Evolutionary conservation across 2,113 vertebrate species (phyloP).

Genomic region (Coptodon rendalli): DNA sequence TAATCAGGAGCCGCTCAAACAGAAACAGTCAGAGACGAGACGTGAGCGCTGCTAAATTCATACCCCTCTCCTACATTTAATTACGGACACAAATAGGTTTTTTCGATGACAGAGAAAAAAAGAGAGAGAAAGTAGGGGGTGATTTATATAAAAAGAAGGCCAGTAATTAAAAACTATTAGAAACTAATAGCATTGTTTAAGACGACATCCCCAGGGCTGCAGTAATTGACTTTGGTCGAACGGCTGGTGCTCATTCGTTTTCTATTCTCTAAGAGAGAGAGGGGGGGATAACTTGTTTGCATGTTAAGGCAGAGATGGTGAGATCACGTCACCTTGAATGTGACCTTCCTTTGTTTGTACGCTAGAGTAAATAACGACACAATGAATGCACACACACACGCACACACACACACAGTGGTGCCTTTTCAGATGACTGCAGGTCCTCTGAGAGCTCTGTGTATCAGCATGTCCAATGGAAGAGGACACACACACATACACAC

Average conservation of each 20-base stretch:
- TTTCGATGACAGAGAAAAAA: conserved; percentile 55
- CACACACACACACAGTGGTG: neutral
- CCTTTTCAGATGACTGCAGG: conserved; percentile 12
- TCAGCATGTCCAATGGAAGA: conserved; percentile 16
- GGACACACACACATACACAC: neutral
- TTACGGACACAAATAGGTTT: conserved; percentile 89
- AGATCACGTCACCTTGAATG: conserved; percentile 58
- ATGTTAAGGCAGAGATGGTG: conserved; percentile 54
- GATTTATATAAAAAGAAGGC: conserved; percentile 79
- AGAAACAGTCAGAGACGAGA: conserved; percentile 85
- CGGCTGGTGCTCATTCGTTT: conserved; percentile 6
- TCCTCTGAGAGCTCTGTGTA: conserved; percentile 32
- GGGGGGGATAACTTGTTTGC: conserved; percentile 36
- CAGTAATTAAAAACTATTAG: conserved; percentile 75
- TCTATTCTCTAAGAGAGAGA: neutral
- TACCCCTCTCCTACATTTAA: conserved; percentile 87
- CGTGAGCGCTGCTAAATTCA: conserved; percentile 85
- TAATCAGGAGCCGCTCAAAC: conserved; percentile 96
- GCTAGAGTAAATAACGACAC: conserved; percentile 47
- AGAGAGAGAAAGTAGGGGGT: conserved; percentile 38
- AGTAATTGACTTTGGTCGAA: conserved; percentile 57
- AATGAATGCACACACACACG: neutral
- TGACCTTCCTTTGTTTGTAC: conserved; percentile 67
- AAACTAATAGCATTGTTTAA: conserved; percentile 71
- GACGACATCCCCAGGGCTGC: conserved; percentile 51